Conservation (phyloP, 2,113 vertebrate species). For the Urocynchramus pylzowi region DNA sequence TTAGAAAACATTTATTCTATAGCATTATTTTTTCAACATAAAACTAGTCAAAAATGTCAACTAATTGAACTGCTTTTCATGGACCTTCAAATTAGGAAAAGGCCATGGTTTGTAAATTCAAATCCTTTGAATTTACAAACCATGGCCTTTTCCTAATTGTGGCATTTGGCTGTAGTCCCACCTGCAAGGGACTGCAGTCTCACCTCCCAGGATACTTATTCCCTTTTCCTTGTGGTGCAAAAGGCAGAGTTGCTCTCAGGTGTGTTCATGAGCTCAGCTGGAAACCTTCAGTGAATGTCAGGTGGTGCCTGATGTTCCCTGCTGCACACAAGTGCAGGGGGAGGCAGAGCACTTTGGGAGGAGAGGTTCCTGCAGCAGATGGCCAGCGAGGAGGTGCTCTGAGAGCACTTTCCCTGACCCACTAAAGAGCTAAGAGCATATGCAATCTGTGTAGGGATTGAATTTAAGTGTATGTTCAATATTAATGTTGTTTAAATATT, state of each 20-base stretch:
- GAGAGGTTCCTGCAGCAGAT: background rate
- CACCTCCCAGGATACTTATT: background rate
- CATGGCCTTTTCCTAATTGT: background rate
- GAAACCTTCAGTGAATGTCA: background rate
- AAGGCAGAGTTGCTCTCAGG: background rate
- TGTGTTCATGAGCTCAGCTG: background rate
- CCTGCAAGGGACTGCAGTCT: background rate
- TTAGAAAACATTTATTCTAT: background rate
- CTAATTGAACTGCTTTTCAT: background rate
- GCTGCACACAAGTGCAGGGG: background rate
- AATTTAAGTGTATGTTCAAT: background rate
- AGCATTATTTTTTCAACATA: background rate
- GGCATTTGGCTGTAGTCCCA: background rate
- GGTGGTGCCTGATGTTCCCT: background rate
- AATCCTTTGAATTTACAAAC: background rate
- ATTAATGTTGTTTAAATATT: background rate
- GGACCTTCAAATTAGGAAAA: too few relatives aligned
- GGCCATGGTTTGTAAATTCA: too few relatives aligned
- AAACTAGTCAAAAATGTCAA: background rate
- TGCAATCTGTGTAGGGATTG: fast-evolving
- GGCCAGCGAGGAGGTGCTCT: background rate
- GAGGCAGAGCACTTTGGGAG: background rate
- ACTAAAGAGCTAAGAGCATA: too few relatives aligned
- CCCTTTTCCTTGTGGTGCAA: background rate
- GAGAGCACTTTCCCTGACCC: background rate